Percentiles rank a stretch among this genome's conserved stretches.
Evolutionary conservation across 2,888 invertebrate species (phyloP).

Genomic region (Neoaliturus tenellus): DNA sequence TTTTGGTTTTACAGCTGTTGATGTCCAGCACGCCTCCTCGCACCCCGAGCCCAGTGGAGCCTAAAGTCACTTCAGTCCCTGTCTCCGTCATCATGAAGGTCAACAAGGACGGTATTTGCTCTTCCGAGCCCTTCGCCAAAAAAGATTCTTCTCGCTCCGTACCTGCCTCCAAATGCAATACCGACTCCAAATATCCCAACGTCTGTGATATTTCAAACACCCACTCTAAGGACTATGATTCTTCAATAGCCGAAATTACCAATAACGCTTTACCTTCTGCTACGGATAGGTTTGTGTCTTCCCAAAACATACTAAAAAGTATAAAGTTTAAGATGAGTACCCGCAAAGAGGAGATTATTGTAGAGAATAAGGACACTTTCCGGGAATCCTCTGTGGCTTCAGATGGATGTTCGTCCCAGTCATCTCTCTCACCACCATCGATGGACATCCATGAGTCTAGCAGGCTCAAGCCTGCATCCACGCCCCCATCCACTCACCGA

Average conservation of each 20-base stretch:
- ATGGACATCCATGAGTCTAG: constrained; percentile 50
- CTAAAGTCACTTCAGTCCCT: constrained; percentile 69
- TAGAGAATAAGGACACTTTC: constrained; percentile 79
- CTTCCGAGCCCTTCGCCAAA: constrained; percentile 67
- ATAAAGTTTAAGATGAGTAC: constrained; percentile 84
- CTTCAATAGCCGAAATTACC: constrained; percentile 26
- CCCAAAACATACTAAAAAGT: constrained; percentile 80
- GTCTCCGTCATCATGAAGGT: constrained; percentile 92
- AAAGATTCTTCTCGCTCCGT: not conserved
- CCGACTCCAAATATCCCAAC: not conserved
- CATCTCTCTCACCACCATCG: constrained; percentile 36
- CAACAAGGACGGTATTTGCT: constrained; percentile 86
- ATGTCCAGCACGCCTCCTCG: constrained; percentile 76
- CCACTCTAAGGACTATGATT: not conserved
- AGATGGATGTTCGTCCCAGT: constrained; percentile 42
- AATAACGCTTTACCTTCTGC: constrained; percentile 2
- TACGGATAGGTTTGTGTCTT: constrained; percentile 60
- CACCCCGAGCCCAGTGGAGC: constrained; percentile 73
- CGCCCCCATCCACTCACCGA: constrained; percentile 32
- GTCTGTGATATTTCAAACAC: constrained; percentile 45
- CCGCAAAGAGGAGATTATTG: constrained; percentile 78
- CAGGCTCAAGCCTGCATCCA: constrained; percentile 53
- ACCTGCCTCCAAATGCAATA: constrained; percentile 26
- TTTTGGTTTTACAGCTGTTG: constrained; percentile 69
- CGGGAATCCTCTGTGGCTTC: constrained; percentile 69